Base-by-base conservation (phyloP, 2,797 vertebrate genomes). In the Bucorvus abyssinicus region DNA sequence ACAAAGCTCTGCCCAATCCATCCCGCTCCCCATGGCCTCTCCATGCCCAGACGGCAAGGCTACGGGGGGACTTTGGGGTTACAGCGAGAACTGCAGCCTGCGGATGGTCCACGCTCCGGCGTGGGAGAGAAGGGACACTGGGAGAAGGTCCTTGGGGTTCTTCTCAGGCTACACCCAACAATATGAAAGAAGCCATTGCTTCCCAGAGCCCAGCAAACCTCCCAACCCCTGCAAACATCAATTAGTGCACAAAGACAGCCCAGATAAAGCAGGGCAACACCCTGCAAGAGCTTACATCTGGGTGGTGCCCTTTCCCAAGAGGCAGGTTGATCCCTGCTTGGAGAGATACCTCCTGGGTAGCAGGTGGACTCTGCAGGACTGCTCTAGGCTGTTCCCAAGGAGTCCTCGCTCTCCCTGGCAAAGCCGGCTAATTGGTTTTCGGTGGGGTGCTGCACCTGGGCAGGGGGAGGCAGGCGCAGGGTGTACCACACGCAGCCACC, bases 111-210 rank as follows among this genome's bases (percentile, higher is more conserved):
- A 19, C 45, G 55, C 38, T 53, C 20, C 27, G 3, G 36, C 3
- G 6, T 92, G 94, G 89, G 90, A 82, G 81, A 73, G 67, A n/a
- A 64, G 68, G 81, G 84, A 71, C 87, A 52, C 21, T 67, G 87
- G 88, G 90, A 90, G 68, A 85, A 79, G 68, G 23, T 87, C 87
- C 59, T 23, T 76, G 76, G 24, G 68, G 19, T 20, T 84, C 81
- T 87, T 90, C 91, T 85, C 92, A 93, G 91, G 86, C 93, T 93
- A 93, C 88, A 78, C 89, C 89, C 94, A 77, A 60, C n/a, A 83
- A 68, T 53, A 40, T 32, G 52, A 73, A 85, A 79, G 91, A 67
- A 81, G 50, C 74, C 86, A 26, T 50, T 4, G 38, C 87, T 94
- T 71, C 86, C 71, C 94, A 57, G 47, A 57, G 84, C 90, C 59